Percentiles rank a stretch among this genome's conserved stretches.
Evolutionary conservation across 2,113 vertebrate species (phyloP).

Genomic region (Pollachius pollachius): DNA sequence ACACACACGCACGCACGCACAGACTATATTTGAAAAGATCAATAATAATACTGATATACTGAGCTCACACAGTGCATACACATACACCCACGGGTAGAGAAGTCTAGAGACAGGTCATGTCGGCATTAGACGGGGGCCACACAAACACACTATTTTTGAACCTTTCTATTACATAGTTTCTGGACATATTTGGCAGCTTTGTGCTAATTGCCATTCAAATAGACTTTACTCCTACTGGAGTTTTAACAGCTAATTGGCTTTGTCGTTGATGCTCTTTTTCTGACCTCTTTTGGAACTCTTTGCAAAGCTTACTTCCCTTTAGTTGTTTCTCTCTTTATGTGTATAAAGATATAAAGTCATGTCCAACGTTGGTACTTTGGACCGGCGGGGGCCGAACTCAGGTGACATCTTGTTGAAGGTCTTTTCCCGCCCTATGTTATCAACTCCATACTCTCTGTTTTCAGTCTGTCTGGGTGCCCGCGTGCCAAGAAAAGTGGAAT

Average conservation of each 20-base stretch:
- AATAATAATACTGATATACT: neutral
- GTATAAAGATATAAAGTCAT: too few species aligned
- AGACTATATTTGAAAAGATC: neutral
- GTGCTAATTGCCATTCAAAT: neutral
- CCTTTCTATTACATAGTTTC: slow-evolving; percentile 31
- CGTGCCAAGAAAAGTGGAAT: slow-evolving; percentile 99
- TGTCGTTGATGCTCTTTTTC: slow-evolving; percentile 10
- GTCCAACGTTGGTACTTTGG: slow-evolving; percentile 39
- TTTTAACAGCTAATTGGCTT: slow-evolving; percentile 23
- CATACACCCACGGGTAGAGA: slow-evolving; percentile 56
- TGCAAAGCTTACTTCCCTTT: slow-evolving; percentile 36
- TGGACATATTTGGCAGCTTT: slow-evolving; percentile 33
- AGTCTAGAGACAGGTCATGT: slow-evolving; percentile 64
- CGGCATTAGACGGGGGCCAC: slow-evolving; percentile 63
- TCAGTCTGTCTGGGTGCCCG: slow-evolving; percentile 98
- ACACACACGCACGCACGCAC: slow-evolving; percentile 12
- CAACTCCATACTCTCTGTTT: slow-evolving; percentile 80
- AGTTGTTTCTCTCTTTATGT: slow-evolving; percentile 46
- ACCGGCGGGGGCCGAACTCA: slow-evolving; percentile 4
- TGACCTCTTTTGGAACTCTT: slow-evolving; percentile 41
- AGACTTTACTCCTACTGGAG: slow-evolving; percentile 29
- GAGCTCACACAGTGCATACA: slow-evolving; percentile 9
- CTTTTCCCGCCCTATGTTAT: slow-evolving; percentile 70
- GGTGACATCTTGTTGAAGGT: slow-evolving; percentile 34
- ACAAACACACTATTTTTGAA: slow-evolving; percentile 42